Evolutionary conservation across 2,113 vertebrate species (phyloP).

Genomic region (Eptesicus fuscus): DNA sequence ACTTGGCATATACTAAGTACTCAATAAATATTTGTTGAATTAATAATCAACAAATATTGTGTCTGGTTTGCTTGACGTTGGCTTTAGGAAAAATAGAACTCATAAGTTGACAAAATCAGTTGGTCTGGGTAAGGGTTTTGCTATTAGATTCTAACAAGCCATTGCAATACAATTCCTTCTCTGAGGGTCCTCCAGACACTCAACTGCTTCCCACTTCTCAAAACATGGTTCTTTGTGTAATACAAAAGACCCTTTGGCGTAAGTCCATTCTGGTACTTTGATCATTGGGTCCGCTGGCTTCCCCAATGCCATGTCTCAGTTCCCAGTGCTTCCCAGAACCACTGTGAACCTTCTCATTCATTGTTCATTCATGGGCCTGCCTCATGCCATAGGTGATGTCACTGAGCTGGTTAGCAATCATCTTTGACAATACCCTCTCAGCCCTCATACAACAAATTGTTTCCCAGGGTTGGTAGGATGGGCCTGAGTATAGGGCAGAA

Average conservation of each 20-base stretch:
- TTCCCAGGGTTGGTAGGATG: background rate
- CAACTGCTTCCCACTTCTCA: background rate
- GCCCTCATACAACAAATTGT: background rate
- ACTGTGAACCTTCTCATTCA: background rate
- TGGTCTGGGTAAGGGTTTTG: background rate
- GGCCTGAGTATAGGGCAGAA: background rate
- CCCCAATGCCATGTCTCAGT: background rate
- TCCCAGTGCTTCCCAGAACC: background rate
- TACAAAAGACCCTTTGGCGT: background rate
- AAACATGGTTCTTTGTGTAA: background rate
- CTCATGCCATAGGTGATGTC: background rate
- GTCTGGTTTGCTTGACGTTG: background rate
- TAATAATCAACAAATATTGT: background rate
- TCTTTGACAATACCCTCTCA: background rate
- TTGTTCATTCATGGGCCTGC: background rate
- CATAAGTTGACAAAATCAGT: background rate
- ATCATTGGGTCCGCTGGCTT: background rate
- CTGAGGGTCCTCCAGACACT: background rate
- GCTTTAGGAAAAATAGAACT: background rate
- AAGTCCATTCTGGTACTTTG: background rate
- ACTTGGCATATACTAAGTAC: background rate
- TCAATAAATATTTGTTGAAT: background rate
- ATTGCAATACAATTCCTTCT: background rate
- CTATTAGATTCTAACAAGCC: background rate
- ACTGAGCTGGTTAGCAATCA: accelerated